phyloP scores from a whole-genome alignment of 2,888 invertebrate species.

The Chaitophorus viminalis region DNA sequence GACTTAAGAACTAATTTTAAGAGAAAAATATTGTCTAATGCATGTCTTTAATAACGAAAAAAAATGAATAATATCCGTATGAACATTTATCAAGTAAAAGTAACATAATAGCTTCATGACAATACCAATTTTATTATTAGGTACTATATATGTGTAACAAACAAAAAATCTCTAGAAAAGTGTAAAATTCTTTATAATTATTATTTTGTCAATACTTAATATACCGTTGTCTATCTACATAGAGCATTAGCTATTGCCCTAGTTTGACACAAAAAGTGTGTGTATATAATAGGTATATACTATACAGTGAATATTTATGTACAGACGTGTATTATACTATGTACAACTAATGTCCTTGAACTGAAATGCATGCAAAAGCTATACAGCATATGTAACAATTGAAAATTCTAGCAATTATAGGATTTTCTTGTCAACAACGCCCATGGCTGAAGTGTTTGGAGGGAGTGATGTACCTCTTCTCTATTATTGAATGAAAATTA shows the following conservation, averaged over 20 bases:
- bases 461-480: neutral
- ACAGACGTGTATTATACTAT: neutral
- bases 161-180: too few relatives aligned
- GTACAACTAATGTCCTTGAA: conserved; percentile 8
- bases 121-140: too few relatives aligned
- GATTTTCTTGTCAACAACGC: neutral
- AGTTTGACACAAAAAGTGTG: neutral
- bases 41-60: too few relatives aligned
- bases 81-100: too few relatives aligned
- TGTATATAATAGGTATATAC: neutral
- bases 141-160: too few relatives aligned
- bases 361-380: neutral
- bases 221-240: neutral
- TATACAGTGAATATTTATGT: neutral
- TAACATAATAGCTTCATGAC: too few relatives aligned
- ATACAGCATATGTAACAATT: conserved; percentile 2
- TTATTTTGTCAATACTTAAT: neutral
- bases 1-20: too few relatives aligned
- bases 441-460: neutral
- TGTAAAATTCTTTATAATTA: neutral
- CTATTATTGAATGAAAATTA: neutral
- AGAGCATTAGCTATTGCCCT: conserved; percentile 10
- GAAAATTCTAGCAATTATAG: conserved; percentile 10
- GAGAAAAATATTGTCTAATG: too few relatives aligned
- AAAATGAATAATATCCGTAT: too few relatives aligned